These are phyloP conservation scores for Pantherophis alleghaniensis DNA, from an alignment of 2,797 vertebrate species.

Conservation along the genomic window DNA sequence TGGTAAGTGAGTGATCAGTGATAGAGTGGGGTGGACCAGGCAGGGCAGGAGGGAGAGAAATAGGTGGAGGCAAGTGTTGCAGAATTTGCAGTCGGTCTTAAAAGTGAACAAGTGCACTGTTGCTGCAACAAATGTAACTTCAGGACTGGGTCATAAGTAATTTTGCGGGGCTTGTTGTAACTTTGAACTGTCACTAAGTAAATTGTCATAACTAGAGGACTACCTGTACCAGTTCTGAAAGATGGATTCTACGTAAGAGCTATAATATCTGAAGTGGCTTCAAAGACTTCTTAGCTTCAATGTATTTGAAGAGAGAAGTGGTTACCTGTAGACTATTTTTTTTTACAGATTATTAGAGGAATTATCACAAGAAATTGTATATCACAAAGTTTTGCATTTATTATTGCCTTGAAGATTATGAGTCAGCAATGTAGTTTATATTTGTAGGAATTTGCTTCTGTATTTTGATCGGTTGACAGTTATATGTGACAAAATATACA, in stretches of 20 bases:
- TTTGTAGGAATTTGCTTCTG: background rate
- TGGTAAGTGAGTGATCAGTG: background rate
- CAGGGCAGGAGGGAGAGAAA: background rate
- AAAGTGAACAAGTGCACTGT: background rate
- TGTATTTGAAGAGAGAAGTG: background rate
- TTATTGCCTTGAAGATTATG: background rate
- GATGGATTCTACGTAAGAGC: background rate
- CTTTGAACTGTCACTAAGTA: background rate
- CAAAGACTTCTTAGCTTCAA: background rate
- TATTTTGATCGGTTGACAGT: background rate
- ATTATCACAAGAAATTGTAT: background rate
- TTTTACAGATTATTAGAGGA: background rate
- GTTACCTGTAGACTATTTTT: background rate
- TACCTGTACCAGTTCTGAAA: background rate
- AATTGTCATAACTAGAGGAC: background rate
- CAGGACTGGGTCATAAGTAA: background rate
- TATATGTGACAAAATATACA: background rate
- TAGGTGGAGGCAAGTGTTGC: background rate
- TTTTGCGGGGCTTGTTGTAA: background rate
- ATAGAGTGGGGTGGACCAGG: background rate
- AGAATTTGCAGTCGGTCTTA: background rate
- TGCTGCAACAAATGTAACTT: background rate
- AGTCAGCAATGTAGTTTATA: background rate
- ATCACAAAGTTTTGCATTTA: background rate
- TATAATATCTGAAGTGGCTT: background rate